These are phyloP conservation scores for Turritopsis dohrnii DNA, from an alignment of 30 jellyfish, hydroid and myxozoan genomes.

Conservation along the genomic window DNA sequence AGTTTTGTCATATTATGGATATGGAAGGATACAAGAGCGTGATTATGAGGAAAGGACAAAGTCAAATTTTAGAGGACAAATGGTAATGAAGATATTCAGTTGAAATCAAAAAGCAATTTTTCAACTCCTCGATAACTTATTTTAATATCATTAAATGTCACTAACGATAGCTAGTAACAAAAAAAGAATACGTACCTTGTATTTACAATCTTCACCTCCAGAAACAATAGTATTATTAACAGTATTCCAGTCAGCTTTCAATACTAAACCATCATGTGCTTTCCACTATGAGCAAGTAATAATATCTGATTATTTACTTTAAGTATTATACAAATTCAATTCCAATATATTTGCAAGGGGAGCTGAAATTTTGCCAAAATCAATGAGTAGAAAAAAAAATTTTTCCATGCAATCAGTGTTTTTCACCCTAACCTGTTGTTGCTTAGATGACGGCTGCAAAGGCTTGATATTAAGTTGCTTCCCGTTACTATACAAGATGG, in stretches of 20 bases:
- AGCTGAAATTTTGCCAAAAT: background rate
- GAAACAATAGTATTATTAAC: constrained; percentile 74
- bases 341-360: background rate
- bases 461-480: constrained; percentile 74
- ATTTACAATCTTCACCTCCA: constrained; percentile 92
- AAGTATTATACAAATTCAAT: background rate
- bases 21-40: background rate
- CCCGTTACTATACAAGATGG: constrained; percentile 78
- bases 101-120: background rate
- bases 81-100: background rate
- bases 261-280: constrained; percentile 89
- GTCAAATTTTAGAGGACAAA: background rate
- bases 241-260: constrained; percentile 91
- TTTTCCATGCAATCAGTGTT: background rate
- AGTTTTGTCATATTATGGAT: background rate
- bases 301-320: background rate
- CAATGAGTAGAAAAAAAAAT: background rate
- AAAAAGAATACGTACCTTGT: constrained; percentile 44
- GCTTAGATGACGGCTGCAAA: constrained; percentile 83
- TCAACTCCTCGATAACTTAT: no score
- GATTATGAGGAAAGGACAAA: background rate
- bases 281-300: constrained; percentile 56
- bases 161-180: background rate
- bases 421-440: constrained; percentile 51
- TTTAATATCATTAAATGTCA: no score